Conservation (phyloP, 2,888 invertebrate species). For the Pterobdella sp. region DNA sequence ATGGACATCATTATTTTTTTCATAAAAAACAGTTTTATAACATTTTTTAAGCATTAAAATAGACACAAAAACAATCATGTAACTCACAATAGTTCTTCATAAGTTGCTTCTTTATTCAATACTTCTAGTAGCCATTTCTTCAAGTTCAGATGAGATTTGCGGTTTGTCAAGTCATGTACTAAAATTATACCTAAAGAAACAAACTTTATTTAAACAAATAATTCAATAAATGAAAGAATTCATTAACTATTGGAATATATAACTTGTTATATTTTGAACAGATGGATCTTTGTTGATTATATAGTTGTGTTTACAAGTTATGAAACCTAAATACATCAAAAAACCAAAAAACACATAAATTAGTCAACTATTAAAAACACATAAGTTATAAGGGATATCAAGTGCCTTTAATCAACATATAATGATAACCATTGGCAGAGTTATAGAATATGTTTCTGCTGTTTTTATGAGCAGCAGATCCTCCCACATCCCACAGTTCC, state of each 20-base stretch:
- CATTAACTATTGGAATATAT: no score
- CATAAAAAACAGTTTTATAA: no score
- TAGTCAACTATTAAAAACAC: neutral
- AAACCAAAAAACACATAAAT: neutral
- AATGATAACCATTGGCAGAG: conserved; percentile 70
- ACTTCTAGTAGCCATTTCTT: conserved; percentile 88
- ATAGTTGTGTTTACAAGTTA: no score
- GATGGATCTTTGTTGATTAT: no score
- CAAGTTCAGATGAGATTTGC: conserved; percentile 86
- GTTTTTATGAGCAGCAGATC: conserved; percentile 82
- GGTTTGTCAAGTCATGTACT: conserved; percentile 90
- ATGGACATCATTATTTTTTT: no score
- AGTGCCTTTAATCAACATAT: neutral
- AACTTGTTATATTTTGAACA: no score
- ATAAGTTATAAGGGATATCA: neutral
- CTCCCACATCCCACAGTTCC: conserved; percentile 95
- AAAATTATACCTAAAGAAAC: conserved; percentile 69
- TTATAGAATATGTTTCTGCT: conserved; percentile 89
- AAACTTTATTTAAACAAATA: no score
- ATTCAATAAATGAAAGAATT: neutral
- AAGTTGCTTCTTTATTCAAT: conserved; percentile 57
- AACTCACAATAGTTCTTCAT: conserved; percentile 35
- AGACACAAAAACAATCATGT: no score
- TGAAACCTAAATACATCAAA: no score
- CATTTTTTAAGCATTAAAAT: no score